A percentile compares a stretch with the other conserved stretches of the same genome.
These are phyloP conservation scores for Echiichthys vipera DNA, from an alignment of 2,797 vertebrate species.

Conservation along the genomic window DNA sequence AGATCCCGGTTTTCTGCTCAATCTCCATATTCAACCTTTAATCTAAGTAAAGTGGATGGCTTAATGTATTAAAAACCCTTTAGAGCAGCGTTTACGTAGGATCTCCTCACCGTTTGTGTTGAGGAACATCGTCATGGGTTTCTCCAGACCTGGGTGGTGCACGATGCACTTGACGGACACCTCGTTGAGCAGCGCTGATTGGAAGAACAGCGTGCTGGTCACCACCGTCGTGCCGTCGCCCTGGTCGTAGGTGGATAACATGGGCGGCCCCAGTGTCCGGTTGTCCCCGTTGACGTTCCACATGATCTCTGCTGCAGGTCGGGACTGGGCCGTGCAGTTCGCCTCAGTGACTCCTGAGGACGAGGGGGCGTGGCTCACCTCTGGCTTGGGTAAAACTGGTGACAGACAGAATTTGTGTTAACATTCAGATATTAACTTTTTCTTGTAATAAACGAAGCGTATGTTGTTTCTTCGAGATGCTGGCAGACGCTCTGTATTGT, in stretches of 20 bases:
- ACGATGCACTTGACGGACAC: slow-evolving; percentile 77
- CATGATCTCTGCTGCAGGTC: slow-evolving; percentile 73
- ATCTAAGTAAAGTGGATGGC: too few species aligned
- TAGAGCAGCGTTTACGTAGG: background rate
- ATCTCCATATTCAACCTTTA: too few species aligned
- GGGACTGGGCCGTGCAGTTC: slow-evolving; percentile 83
- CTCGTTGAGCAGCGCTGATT: slow-evolving; percentile 60
- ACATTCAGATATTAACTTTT: background rate
- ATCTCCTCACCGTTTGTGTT: slow-evolving; percentile 66
- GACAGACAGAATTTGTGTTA: background rate
- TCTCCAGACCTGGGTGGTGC: slow-evolving; percentile 78
- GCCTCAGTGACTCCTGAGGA: slow-evolving; percentile 77
- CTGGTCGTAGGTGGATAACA: slow-evolving; percentile 56
- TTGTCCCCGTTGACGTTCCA: slow-evolving; percentile 80
- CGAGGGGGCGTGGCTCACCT: slow-evolving; percentile 65
- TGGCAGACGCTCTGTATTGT: background rate
- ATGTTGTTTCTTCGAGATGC: background rate
- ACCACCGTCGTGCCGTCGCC: slow-evolving; percentile 82
- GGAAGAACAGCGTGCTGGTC: slow-evolving; percentile 79
- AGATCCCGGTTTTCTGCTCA: too few species aligned
- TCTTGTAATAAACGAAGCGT: background rate
- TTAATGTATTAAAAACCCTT: background rate
- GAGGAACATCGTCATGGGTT: slow-evolving; percentile 65
- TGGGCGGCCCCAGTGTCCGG: slow-evolving; percentile 74
- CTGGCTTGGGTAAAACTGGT: slow-evolving; percentile 82